Conservation (phyloP, 2,888 invertebrate genomes). For the Chaetoderma sp. region DNA sequence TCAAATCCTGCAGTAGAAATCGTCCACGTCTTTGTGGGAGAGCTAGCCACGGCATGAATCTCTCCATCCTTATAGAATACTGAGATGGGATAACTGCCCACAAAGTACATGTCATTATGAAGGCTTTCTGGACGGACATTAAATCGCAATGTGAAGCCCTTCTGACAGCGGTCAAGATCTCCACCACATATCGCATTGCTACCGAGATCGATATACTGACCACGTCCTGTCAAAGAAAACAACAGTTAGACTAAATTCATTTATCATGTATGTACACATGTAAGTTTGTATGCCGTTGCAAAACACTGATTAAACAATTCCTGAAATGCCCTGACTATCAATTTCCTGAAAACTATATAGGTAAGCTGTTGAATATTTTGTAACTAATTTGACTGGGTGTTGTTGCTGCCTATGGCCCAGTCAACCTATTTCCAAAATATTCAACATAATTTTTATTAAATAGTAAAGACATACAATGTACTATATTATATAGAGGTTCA, state of each 20-base stretch:
- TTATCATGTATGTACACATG: constrained; percentile 23
- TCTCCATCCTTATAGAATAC: constrained; percentile 59
- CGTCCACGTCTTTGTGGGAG: constrained; percentile 52
- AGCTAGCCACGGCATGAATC: constrained; percentile 56
- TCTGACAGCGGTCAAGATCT: constrained; percentile 57
- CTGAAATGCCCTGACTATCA: too few relatives aligned
- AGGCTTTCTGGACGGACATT: constrained; percentile 51
- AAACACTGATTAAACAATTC: too few relatives aligned
- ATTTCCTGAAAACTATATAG: too few relatives aligned
- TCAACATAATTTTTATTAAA: too few relatives aligned
- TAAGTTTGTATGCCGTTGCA: too few relatives aligned
- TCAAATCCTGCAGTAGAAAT: constrained; percentile 48
- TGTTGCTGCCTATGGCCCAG: too few relatives aligned
- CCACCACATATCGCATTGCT: constrained; percentile 60
- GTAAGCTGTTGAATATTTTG: too few relatives aligned
- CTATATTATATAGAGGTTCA: too few relatives aligned
- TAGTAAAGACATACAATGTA: too few relatives aligned
- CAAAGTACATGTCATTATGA: constrained; percentile 55
- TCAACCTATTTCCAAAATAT: too few relatives aligned
- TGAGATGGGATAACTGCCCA: constrained; percentile 62
- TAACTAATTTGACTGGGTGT: too few relatives aligned
- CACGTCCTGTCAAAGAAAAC: constrained; percentile 49
- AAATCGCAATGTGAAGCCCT: constrained; percentile 61
- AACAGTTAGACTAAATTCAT: constrained; percentile 19
- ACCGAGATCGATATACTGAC: constrained; percentile 63